Evolutionary conservation across 2,888 invertebrate species (phyloP).

Genomic region (Lamellibrachia satsuma): DNA sequence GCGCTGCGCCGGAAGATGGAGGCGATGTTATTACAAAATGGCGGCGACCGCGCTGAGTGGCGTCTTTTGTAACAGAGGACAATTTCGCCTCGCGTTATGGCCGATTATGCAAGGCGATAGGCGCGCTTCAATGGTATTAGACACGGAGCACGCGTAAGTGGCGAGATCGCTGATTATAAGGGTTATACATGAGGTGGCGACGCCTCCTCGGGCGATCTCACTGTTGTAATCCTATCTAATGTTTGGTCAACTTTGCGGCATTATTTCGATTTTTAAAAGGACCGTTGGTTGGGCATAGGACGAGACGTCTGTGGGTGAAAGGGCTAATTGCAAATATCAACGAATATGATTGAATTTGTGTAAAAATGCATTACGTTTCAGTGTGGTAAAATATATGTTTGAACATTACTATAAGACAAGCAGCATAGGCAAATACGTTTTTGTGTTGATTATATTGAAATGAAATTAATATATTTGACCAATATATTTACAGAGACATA

Average conservation of each 20-base stretch:
- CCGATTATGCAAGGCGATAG: not conserved
- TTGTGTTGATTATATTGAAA: too few relatives aligned
- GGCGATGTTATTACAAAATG: not conserved
- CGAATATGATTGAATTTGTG: too few relatives aligned
- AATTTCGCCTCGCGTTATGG: conserved; percentile 17
- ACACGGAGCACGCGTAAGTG: not conserved
- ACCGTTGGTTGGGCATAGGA: not conserved
- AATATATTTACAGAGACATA: too few relatives aligned
- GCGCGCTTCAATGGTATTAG: conserved; percentile 13
- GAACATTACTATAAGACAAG: too few relatives aligned
- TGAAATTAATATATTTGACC: too few relatives aligned
- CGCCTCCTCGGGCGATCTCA: not conserved
- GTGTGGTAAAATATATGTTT: too few relatives aligned
- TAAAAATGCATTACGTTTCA: too few relatives aligned
- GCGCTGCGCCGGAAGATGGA: not conserved
- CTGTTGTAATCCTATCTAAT: conserved; percentile 11
- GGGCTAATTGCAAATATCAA: not conserved
- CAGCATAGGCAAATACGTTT: too few relatives aligned
- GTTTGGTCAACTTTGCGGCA: not conserved
- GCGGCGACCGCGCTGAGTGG: not conserved
- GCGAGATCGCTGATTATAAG: conserved; percentile 3
- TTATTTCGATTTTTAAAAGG: not conserved
- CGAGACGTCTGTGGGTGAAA: not conserved
- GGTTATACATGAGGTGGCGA: not conserved
- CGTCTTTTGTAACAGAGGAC: not conserved